These are phyloP conservation scores for Varanus salvator DNA, from an alignment of 2,113 vertebrate genomes.

Conservation along the genomic window DNA sequence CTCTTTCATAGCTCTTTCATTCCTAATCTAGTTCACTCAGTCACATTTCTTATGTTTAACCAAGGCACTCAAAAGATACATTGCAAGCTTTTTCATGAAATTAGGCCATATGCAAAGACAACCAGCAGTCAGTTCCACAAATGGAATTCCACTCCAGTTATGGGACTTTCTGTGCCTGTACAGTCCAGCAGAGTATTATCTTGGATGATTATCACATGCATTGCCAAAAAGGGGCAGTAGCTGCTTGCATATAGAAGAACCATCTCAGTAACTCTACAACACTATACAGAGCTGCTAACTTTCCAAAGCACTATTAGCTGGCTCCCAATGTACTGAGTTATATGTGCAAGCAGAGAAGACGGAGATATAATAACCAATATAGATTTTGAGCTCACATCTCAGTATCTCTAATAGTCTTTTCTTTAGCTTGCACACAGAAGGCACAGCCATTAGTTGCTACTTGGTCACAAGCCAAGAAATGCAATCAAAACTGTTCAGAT, in stretches of 20 bases:
- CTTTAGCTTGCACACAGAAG: neutral
- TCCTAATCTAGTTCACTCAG: neutral
- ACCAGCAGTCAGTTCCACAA: neutral
- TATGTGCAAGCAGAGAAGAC: neutral
- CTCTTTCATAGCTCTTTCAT: neutral
- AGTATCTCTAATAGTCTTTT: neutral
- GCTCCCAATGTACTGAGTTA: neutral
- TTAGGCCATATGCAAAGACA: neutral
- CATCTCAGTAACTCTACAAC: neutral
- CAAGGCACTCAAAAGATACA: neutral
- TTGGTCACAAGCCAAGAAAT: neutral
- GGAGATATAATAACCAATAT: neutral
- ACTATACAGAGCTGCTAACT: neutral
- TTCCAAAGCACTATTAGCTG: neutral
- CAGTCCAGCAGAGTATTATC: neutral
- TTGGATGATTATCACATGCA: neutral
- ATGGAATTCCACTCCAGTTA: neutral
- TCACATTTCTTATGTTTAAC: neutral
- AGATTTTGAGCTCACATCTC: neutral
- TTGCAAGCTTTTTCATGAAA: neutral
- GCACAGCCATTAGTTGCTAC: neutral
- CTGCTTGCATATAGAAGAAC: neutral
- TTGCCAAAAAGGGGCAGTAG: neutral
- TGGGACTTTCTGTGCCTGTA: neutral
- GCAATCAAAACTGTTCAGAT: neutral